Base-by-base conservation (phyloP, 1,140 invertebrate species). In the Rhopalosiphum padi region DNA sequence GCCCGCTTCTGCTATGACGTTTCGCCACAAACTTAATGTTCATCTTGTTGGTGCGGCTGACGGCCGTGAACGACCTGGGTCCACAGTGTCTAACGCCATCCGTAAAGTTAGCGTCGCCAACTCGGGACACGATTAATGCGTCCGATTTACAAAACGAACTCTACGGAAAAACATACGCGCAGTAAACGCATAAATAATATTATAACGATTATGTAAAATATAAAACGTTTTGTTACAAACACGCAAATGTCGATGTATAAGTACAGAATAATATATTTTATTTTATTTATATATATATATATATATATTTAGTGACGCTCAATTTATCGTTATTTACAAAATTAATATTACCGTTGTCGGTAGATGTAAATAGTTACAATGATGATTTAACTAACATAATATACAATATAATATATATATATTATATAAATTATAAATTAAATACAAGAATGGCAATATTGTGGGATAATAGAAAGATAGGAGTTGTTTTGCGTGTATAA, bases 41-140 rank as follows among this genome's bases (percentile, higher is more conserved):
- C 77, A 93, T 93, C 15, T 22, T 93, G 25, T 93, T 93, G 35
- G 91, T 85, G 2, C 82, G 91, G n/a, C 91, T 93, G 22, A 83
- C 4, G 0, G 48, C 15, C 15, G 91, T 93, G 82, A 86, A 93
- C 8, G 91, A 55, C 23, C 25, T 93, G 15, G 91, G 37, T 25
- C 91, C 91, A 23, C 91, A 93, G 46, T 83, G 82, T 21, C 77
- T 48, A 23, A 86, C 48, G 5, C 91, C 91, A 25, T 93, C 91
- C 48, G 82, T 30, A 23, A 93, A 93, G 48, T 85, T 93, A 9
- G 8, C 35, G 41, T 93, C 48, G 23, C 91, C 91, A 1, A 53
- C 48, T 37, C 91, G 46, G 25, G 91, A 93, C 35, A 93, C 68
- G 5, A 93, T 41, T 25, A 93, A 85, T 48, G 77, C 48, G 25